A percentile compares a stretch with the other conserved stretches of the same genome.
phyloP scores from a whole-genome alignment of 2,113 vertebrate genomes.

The Festucalex cinctus region DNA sequence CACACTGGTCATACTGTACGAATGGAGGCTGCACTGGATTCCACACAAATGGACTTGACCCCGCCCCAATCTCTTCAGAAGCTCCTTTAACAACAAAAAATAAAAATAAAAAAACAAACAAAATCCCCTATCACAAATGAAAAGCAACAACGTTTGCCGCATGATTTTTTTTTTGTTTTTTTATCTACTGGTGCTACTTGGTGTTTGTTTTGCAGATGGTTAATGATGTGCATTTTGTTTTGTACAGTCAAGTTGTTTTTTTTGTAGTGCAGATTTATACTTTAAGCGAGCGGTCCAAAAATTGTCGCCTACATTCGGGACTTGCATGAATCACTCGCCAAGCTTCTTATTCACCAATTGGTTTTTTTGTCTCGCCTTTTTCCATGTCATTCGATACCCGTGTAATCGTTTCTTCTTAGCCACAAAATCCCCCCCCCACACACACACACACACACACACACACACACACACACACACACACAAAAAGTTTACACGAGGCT shows the following conservation, averaged over 20 bases:
- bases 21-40: constrained; percentile 82
- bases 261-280: constrained; percentile 44
- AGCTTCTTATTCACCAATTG: constrained; percentile 37
- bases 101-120: not conserved
- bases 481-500: constrained; percentile 39
- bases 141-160: constrained; percentile 66
- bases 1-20: constrained; percentile 44
- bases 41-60: constrained; percentile 73
- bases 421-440: constrained; percentile 25
- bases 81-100: too few relatives aligned
- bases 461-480: too few relatives aligned
- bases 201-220: constrained; percentile 52
- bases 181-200: constrained; percentile 83
- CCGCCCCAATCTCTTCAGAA: constrained; percentile 66
- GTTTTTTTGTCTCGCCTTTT: constrained; percentile 18
- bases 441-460: too few relatives aligned
- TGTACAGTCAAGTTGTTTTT: constrained; percentile 49
- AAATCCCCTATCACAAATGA: constrained; percentile 37
- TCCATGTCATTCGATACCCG: constrained; percentile 27
- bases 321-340: constrained; percentile 28
- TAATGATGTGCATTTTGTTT: constrained; percentile 62
- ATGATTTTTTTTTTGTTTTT: constrained; percentile 62
- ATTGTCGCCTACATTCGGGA: constrained; percentile 26
- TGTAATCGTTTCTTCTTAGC: constrained; percentile 38
- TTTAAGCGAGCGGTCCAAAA: constrained; percentile 24